A percentile compares a stretch with the other conserved stretches of the same genome.
Conservation (phyloP, 2,797 vertebrate genomes). For the Semaprochilodus insignis region DNA sequence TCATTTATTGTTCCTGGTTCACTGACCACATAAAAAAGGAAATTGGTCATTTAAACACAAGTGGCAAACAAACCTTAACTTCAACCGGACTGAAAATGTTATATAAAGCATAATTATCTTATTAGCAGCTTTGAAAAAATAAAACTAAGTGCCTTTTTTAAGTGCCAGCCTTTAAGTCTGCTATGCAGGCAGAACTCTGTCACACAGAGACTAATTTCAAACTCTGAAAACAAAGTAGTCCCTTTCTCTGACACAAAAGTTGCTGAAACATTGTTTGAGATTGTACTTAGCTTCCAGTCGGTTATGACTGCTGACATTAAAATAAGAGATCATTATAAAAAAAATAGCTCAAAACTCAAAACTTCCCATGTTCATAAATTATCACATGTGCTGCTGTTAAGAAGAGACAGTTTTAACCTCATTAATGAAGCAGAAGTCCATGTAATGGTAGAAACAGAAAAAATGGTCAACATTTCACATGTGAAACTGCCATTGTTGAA, state of each 20-base stretch:
- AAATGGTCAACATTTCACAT: neutral
- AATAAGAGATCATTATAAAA: neutral
- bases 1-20: neutral
- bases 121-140: conserved; percentile 49
- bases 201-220: conserved; percentile 30
- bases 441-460: neutral
- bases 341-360: neutral
- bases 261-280: neutral
- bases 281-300: neutral
- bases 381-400: neutral
- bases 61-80: neutral
- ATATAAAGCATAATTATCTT: conserved; percentile 45
- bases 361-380: neutral
- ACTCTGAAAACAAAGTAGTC: conserved; percentile 27
- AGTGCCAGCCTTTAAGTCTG: conserved; percentile 6
- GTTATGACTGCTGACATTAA: neutral
- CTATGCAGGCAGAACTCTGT: conserved; percentile 22
- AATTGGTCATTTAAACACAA: neutral
- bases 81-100: conserved; percentile 24
- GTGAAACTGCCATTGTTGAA: neutral
- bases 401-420: neutral
- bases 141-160: conserved; percentile 29
- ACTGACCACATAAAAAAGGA: neutral
- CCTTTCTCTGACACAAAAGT: neutral
- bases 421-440: neutral